Conservation (phyloP, 2,888 invertebrate species). For the Drosophila recens region DNA sequence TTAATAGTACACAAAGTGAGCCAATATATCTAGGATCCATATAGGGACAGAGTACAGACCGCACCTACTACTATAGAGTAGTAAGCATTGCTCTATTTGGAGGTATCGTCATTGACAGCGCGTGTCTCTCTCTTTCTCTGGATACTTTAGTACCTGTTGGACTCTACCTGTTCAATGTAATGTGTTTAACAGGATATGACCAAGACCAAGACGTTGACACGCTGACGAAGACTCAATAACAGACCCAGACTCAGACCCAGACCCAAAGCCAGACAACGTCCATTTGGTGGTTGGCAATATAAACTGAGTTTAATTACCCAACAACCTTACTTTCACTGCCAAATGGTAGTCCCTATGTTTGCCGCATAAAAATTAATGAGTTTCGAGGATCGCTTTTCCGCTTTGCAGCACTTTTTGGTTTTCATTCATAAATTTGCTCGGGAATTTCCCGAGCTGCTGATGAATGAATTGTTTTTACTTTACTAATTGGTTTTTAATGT, state of each 20-base stretch:
- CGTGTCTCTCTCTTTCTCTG: constrained; percentile 64
- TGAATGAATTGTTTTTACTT: constrained; percentile 57
- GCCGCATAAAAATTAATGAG: constrained; percentile 70
- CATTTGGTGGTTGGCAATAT: constrained; percentile 38
- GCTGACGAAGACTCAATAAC: constrained; percentile 10
- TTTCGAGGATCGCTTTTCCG: constrained; percentile 19
- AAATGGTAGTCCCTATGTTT: constrained; percentile 54
- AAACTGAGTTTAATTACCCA: constrained; percentile 65
- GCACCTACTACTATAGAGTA: constrained; percentile 58
- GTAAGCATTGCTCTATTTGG: constrained; percentile 45
- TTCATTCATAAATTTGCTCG: constrained; percentile 66
- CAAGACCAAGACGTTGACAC: constrained; percentile 40
- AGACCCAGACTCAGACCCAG: constrained; percentile 44
- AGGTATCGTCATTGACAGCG: constrained; percentile 53
- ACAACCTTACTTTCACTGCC: constrained; percentile 69
- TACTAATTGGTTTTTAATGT: constrained; percentile 69
- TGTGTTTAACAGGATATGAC: constrained; percentile 78
- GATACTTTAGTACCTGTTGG: constrained; percentile 55
- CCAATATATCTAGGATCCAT: constrained; percentile 63
- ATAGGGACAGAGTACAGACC: constrained; percentile 29
- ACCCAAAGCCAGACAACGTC: constrained; percentile 51
- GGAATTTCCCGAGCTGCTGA: constrained; percentile 61
- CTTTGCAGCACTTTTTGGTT: not conserved
- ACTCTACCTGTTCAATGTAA: constrained; percentile 64
- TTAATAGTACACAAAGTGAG: constrained; percentile 52